Percentiles rank a stretch among this genome's conserved stretches.
phyloP scores from a whole-genome alignment of 2,113 vertebrate species.

The Murina feae region DNA sequence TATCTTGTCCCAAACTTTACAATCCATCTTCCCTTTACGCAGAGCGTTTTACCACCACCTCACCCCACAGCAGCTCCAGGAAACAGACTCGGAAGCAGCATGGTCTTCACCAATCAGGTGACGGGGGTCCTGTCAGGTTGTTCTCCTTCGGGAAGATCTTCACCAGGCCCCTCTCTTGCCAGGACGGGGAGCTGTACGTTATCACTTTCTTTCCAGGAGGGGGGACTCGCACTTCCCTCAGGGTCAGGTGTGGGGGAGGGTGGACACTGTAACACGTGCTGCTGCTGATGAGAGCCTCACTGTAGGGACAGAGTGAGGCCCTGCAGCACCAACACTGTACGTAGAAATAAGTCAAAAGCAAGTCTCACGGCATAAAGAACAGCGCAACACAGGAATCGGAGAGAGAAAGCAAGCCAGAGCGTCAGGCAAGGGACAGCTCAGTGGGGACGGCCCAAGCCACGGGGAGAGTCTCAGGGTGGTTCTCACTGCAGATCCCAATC shows the following conservation, averaged over 20 bases:
- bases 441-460: background rate
- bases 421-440: background rate
- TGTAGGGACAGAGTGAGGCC: fast-evolving
- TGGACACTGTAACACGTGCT: fast-evolving
- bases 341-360: background rate
- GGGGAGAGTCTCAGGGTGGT: background rate
- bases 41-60: background rate
- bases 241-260: too few species aligned
- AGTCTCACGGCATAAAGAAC: background rate
- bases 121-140: too few species aligned
- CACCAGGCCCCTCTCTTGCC: too few species aligned
- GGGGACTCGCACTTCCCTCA: too few species aligned
- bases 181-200: too few species aligned
- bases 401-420: background rate
- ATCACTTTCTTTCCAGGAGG: too few species aligned
- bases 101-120: too few species aligned
- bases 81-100: background rate
- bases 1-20: background rate
- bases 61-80: background rate
- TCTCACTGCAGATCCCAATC: background rate
- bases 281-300: fast-evolving
- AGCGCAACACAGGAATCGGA: background rate
- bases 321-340: too few species aligned
- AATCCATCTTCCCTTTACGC: background rate
- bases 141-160: too few species aligned